Percentiles rank a stretch among this genome's conserved stretches.
Conservation (phyloP, 92 coral and sea anemone genomes). For the Epizoanthus illoricatus region DNA sequence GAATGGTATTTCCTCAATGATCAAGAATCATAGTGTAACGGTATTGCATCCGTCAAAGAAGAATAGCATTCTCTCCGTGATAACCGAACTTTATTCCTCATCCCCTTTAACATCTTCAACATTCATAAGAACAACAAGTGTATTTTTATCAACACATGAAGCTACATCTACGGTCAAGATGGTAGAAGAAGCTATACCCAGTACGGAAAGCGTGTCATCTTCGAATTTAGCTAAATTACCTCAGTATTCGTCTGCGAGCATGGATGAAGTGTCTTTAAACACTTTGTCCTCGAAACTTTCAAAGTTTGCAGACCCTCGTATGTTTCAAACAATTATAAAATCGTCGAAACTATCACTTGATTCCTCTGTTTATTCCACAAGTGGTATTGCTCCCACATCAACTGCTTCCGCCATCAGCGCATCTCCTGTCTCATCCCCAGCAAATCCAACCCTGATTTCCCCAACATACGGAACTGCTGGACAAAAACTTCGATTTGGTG, state of each 20-base stretch:
- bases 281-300: background rate
- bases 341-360: background rate
- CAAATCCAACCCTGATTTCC: slow-evolving; percentile 39
- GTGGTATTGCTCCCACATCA: background rate
- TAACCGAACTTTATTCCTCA: background rate
- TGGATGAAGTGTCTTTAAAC: background rate
- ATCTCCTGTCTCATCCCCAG: slow-evolving; percentile 1
- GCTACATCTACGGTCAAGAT: too few species aligned
- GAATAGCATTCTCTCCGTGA: background rate
- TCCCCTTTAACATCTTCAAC: background rate
- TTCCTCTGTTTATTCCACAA: slow-evolving; percentile 3
- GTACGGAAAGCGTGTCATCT: background rate
- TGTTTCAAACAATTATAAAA: too few species aligned
- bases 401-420: background rate
- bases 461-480: slow-evolving; percentile 53
- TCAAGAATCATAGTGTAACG: slow-evolving; percentile 27
- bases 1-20: slow-evolving; percentile 49
- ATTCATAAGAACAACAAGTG: background rate
- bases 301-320: too few species aligned
- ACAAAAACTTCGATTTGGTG: slow-evolving; percentile 45
- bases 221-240: background rate
- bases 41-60: background rate
- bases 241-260: background rate
- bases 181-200: background rate
- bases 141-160: too few species aligned